These are phyloP conservation scores for Falco punctatus DNA, from an alignment of 2,113 vertebrate genomes.

Conservation along the genomic window DNA sequence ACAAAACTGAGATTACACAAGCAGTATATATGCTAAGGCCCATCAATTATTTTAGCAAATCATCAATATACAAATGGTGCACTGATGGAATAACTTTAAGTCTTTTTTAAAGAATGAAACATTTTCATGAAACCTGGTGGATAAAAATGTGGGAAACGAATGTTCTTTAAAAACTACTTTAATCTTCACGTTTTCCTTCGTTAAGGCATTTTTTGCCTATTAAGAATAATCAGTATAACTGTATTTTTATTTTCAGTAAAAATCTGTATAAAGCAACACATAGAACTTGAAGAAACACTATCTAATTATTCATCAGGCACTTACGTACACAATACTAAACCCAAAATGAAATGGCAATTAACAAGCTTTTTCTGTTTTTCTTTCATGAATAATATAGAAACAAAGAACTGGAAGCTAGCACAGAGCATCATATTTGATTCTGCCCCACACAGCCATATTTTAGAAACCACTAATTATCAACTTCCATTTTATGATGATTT, in stretches of 20 bases:
- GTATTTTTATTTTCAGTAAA: neutral
- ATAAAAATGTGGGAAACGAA: neutral
- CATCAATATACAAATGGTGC: neutral
- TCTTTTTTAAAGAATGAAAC: neutral
- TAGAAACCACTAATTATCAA: neutral
- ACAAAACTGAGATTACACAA: constrained; percentile 48
- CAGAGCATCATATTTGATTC: neutral
- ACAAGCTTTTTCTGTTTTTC: neutral
- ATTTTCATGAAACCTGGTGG: neutral
- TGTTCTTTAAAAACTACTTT: neutral
- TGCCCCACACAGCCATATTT: neutral
- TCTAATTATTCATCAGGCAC: neutral
- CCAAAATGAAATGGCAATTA: neutral
- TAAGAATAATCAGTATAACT: neutral
- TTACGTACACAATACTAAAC: neutral
- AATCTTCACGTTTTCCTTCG: neutral
- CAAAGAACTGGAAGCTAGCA: neutral
- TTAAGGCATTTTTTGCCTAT: neutral
- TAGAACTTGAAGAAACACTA: neutral
- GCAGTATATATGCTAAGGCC: neutral
- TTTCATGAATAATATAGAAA: neutral
- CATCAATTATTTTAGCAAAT: constrained; percentile 29
- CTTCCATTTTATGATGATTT: neutral
- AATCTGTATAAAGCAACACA: neutral
- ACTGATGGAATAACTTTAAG: neutral